Percentiles rank a stretch among this genome's conserved stretches.
These are phyloP conservation scores for Acanthopleura granulata DNA, from an alignment of 2,888 invertebrate genomes.

Conservation along the genomic window DNA sequence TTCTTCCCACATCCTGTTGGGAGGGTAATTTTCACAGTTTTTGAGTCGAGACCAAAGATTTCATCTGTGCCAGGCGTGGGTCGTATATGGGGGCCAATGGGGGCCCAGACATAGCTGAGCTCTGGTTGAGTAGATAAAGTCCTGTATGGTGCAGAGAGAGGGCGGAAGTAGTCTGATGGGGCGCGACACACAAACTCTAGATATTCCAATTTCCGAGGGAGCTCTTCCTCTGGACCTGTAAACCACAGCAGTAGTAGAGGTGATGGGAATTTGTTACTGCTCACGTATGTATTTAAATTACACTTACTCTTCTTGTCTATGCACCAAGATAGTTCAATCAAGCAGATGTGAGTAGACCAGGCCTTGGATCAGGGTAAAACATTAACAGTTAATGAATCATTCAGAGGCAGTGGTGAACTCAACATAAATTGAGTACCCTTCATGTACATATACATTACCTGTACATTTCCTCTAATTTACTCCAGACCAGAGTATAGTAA, in stretches of 20 bases:
- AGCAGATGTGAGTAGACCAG: no score
- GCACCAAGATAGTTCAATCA: not conserved
- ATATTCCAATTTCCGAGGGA: constrained; percentile 85
- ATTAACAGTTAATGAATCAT: no score
- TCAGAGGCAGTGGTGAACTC: no score
- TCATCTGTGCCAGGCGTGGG: constrained; percentile 58
- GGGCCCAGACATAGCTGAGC: constrained; percentile 66
- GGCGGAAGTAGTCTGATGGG: constrained; percentile 86
- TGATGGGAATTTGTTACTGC: no score
- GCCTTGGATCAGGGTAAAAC: no score
- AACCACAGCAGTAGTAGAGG: not conserved
- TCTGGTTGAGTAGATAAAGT: constrained; percentile 57
- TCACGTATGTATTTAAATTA: not conserved
- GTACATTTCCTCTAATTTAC: no score
- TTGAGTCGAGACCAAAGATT: constrained; percentile 49
- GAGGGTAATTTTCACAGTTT: constrained; percentile 6
- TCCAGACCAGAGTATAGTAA: no score
- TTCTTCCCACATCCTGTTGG: constrained; percentile 8
- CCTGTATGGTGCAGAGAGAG: constrained; percentile 83
- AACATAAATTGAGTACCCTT: no score
- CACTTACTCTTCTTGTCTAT: not conserved
- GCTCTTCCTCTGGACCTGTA: constrained; percentile 89
- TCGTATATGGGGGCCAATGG: constrained; percentile 59
- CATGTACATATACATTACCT: no score
- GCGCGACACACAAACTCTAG: constrained; percentile 95